Conservation (phyloP, 2,888 invertebrate species). For the Lysandra bellargus region DNA sequence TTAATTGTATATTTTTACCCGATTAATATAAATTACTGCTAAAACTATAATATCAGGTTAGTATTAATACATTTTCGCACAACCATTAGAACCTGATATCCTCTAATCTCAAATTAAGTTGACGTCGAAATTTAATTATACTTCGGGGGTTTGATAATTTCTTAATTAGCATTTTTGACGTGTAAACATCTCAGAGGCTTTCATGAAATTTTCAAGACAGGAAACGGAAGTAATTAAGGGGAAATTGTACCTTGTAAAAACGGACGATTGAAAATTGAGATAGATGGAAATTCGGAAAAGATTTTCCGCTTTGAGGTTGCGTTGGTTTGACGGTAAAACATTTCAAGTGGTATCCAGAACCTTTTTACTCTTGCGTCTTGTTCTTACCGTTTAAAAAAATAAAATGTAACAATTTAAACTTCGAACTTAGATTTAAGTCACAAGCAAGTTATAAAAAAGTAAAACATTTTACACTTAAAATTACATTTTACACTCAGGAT, state of each 20-base stretch:
- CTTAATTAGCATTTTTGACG: conserved; percentile 4
- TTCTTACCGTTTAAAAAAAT: no score
- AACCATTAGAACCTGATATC: neutral
- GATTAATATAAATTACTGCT: no score
- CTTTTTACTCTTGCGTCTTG: neutral
- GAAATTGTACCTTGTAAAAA: conserved; percentile 4
- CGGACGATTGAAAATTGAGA: neutral
- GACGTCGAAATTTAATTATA: neutral
- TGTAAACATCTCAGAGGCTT: neutral
- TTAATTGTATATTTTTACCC: no score
- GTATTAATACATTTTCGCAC: neutral
- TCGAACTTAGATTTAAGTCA: neutral
- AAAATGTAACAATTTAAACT: neutral
- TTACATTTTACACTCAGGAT: no score
- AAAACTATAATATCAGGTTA: no score
- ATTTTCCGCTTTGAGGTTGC: neutral
- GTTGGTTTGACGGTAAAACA: neutral
- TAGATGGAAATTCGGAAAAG: neutral
- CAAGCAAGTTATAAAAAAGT: no score
- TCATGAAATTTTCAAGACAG: neutral
- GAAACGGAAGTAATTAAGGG: neutral
- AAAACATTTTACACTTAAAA: no score
- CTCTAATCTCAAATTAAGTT: neutral
- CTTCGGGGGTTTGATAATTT: neutral
- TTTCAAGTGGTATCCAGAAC: neutral